Evolutionary conservation across 2,888 invertebrate genomes (phyloP).

Genomic region (Crepidodera aurea): DNA sequence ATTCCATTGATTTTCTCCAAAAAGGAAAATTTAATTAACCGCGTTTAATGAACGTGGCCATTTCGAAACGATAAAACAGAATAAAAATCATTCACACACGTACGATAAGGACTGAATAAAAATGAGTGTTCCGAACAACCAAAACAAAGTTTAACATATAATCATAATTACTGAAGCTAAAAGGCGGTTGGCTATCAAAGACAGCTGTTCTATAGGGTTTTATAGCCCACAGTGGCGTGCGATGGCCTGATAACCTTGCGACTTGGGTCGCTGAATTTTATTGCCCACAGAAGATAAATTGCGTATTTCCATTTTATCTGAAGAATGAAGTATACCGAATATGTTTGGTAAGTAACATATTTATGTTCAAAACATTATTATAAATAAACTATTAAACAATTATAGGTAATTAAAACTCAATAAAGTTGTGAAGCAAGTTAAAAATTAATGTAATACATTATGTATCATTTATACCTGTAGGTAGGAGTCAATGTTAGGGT

Average conservation of each 20-base stretch:
- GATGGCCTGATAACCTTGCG: not conserved
- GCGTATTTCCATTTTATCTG: not conserved
- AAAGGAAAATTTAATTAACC: constrained; percentile 20
- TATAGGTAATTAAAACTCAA: no score
- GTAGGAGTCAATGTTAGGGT: no score
- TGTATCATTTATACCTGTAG: no score
- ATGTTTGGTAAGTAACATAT: no score
- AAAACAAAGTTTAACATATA: constrained; percentile 49
- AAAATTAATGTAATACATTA: no score
- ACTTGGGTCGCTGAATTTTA: not conserved
- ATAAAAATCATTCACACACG: constrained; percentile 35
- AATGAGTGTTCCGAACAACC: constrained; percentile 43
- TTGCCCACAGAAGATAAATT: not conserved
- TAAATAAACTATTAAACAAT: no score
- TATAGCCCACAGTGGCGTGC: constrained; percentile 32
- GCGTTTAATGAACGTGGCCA: constrained; percentile 5
- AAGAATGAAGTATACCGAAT: no score
- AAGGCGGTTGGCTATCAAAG: constrained; percentile 60
- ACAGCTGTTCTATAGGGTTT: constrained; percentile 57
- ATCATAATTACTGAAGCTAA: constrained; percentile 57
- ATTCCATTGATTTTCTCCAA: not conserved
- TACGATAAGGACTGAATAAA: constrained; percentile 41
- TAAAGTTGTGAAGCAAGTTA: no score
- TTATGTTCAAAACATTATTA: no score
- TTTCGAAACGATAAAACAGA: constrained; percentile 26